Conservation (phyloP, 1,140 invertebrate genomes). For the Phortica variegata region DNA sequence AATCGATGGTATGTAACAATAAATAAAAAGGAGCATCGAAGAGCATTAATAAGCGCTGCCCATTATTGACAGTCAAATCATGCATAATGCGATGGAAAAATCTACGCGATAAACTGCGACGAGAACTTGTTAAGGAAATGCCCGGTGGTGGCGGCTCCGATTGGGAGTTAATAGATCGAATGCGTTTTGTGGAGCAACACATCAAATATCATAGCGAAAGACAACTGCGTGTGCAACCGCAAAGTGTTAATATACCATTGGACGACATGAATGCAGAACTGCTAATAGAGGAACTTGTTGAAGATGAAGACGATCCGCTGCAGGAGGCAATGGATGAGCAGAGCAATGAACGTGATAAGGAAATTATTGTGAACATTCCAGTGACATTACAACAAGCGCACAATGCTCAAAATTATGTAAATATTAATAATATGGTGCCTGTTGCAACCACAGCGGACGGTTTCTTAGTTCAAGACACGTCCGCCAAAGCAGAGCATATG, state of each 20-base stretch:
- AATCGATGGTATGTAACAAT: slow-evolving; percentile 27
- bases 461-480: background rate
- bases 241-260: slow-evolving; percentile 1
- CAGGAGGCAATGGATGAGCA: slow-evolving; percentile 55
- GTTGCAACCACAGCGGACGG: no score
- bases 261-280: slow-evolving; percentile 13
- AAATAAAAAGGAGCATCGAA: no score
- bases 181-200: slow-evolving; percentile 30
- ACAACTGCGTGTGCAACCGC: background rate
- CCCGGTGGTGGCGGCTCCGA: slow-evolving; percentile 19
- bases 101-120: slow-evolving; percentile 24
- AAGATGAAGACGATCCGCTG: slow-evolving; percentile 41
- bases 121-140: slow-evolving; percentile 28
- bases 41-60: background rate
- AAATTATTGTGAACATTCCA: no score
- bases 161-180: slow-evolving; percentile 33
- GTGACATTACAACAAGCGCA: no score
- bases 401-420: no score
- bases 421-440: no score
- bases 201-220: slow-evolving; percentile 12
- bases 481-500: slow-evolving; percentile 15
- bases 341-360: slow-evolving; percentile 1
- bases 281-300: slow-evolving; percentile 22
- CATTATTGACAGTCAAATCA: slow-evolving; percentile 17
- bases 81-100: slow-evolving; percentile 41